Percentiles rank a stretch among this genome's conserved stretches.
phyloP scores from a whole-genome alignment of 1,140 invertebrate species.

The Diabrotica undecimpunctata region DNA sequence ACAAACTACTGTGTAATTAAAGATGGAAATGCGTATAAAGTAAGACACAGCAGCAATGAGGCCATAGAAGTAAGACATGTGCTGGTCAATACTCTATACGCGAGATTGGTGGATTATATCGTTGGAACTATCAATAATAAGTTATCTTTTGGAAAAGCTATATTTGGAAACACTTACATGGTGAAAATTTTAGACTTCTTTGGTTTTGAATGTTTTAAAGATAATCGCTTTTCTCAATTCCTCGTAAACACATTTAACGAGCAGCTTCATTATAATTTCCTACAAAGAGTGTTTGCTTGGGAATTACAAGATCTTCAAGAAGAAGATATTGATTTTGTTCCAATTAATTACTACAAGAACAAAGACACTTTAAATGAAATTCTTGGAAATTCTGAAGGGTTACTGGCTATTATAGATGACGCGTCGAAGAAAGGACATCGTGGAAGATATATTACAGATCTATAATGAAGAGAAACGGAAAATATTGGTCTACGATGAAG shows the following conservation, averaged over 20 bases:
- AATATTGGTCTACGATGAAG: conserved; percentile 59
- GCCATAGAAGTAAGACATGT: conserved; percentile 73
- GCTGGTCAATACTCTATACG: conserved; percentile 72
- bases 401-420: conserved; percentile 86
- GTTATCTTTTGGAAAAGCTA: conserved; percentile 69
- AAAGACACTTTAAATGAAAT: conserved; percentile 81
- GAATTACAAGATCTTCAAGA: conserved; percentile 87
- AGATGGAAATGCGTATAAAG: conserved; percentile 72
- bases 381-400: conserved; percentile 75
- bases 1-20: conserved; percentile 82
- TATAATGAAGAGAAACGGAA: conserved; percentile 53
- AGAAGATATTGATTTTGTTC: conserved; percentile 71
- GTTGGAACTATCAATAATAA: conserved; percentile 81
- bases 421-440: conserved; percentile 67
- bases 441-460: conserved; percentile 57
- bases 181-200: conserved; percentile 82
- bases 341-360: conserved; percentile 80
- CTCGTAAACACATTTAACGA: conserved; percentile 86
- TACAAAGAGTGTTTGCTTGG: conserved; percentile 83
- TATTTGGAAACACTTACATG: conserved; percentile 77
- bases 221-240: conserved; percentile 82
- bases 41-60: conserved; percentile 71
- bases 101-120: conserved; percentile 83
- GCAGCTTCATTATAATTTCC: conserved; percentile 84
- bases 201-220: conserved; percentile 86